Evolutionary conservation across 2,888 invertebrate genomes (phyloP), one percentile per base, ranked within the genome.

Genomic region (Brenthis ino): DNA sequence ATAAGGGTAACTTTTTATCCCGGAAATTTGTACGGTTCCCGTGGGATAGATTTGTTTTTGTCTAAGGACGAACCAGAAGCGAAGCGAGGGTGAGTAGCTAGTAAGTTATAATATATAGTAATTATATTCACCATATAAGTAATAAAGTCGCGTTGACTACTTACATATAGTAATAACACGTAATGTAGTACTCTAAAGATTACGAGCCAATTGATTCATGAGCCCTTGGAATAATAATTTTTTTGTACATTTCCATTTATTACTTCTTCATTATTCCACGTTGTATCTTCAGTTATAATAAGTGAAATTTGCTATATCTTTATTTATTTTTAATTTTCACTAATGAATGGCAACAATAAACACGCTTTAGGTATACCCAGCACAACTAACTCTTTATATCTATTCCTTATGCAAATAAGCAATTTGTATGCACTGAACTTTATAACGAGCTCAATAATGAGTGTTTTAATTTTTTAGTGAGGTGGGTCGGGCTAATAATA

Each of bases 401-500:
- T 79, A 82, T 86, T 83, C 81, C 83, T 83, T 81, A 81, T 81
- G 82, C 81, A 87, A 88, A 87, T 86, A 79, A 85, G 85, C 88
- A 85, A 88, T 90, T 87, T 89, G 82, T 88, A 88, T 91, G 87
- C 89, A 85, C 82, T 82, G 81, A 81, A 79, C 83, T 73, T 72
- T 69, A 83, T 83, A 83, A 83, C 83, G 82, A 86, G 83, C 83
- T 85, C 82, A 83, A 87, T 91, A 87, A 89, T 88, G 84, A 85
- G 87, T 81, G 85, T 85, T 88, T 90, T 85, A 89, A 90, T 87
- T 89, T 88, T 90, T 89, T 82, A 90, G 87, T 85, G 84, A 82
- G 86, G 85, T 84, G 82, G 86, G 82, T 84, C 82, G 84, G 83
- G 86, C 86, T 85, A 76, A 86, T 88, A 85, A 86, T 88, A 85